These are phyloP conservation scores for Phataginus tricuspis DNA, from an alignment of 2,797 vertebrate genomes.

Conservation along the genomic window DNA sequence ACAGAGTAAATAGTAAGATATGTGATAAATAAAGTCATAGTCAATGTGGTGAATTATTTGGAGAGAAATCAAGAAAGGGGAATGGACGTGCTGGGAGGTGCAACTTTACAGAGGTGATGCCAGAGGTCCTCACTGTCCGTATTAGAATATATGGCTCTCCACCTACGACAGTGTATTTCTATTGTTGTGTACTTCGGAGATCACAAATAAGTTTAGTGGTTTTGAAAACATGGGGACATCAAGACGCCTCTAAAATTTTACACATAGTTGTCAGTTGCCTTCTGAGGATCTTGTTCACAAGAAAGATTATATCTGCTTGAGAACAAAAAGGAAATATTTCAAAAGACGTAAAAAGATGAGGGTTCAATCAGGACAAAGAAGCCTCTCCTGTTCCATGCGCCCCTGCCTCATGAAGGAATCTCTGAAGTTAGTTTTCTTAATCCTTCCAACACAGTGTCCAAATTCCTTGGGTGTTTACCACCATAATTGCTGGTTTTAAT, in stretches of 20 bases:
- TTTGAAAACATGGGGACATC: background rate
- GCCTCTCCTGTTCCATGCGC: background rate
- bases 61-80: background rate
- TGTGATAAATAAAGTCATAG: background rate
- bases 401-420: background rate
- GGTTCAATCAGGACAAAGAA: background rate
- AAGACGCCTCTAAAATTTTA: background rate
- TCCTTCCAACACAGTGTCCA: background rate
- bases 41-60: background rate
- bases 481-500: constrained; percentile 19
- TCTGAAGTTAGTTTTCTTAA: constrained; percentile 10
- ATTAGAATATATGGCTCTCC: background rate
- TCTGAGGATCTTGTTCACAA: background rate
- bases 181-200: background rate
- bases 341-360: background rate
- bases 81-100: background rate
- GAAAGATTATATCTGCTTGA: background rate
- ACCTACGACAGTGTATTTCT: background rate
- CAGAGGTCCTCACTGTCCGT: background rate
- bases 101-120: background rate
- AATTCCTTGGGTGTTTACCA: background rate
- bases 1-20: background rate
- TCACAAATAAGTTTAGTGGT: background rate
- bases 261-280: background rate
- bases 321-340: constrained; percentile 9